Evolutionary conservation across 2,888 invertebrate species (phyloP).

Genomic region (Heliconius erato): DNA sequence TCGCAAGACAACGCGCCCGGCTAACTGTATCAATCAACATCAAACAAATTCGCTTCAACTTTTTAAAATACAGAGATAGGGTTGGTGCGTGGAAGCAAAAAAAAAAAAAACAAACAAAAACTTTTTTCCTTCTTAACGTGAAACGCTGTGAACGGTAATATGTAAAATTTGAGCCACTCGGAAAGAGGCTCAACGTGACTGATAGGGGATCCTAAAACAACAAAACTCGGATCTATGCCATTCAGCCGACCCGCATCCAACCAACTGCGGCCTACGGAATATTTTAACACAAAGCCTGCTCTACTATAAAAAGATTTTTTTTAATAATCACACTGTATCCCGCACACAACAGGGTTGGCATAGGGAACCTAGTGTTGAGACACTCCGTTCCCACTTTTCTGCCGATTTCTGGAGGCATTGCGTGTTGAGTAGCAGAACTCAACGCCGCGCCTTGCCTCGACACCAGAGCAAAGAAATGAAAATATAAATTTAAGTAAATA

Average conservation of each 20-base stretch:
- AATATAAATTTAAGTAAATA: too few relatives aligned
- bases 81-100: conserved; percentile 26
- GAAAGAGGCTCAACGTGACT: conserved; percentile 38
- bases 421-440: too few relatives aligned
- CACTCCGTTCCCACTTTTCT: too few relatives aligned
- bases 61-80: conserved; percentile 39
- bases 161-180: conserved; percentile 34
- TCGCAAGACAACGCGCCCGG: conserved; percentile 79
- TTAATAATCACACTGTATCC: too few relatives aligned
- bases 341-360: too few relatives aligned
- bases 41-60: conserved; percentile 69
- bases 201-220: conserved; percentile 53
- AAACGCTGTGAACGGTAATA: neutral
- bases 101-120: neutral
- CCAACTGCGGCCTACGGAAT: conserved; percentile 49
- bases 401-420: too few relatives aligned
- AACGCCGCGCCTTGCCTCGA: too few relatives aligned
- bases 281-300: conserved; percentile 44
- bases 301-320: conserved; percentile 40
- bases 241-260: conserved; percentile 53
- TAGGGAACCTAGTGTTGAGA: too few relatives aligned
- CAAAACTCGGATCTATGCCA: conserved; percentile 51
- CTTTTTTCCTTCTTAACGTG: neutral
- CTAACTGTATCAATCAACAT: conserved; percentile 86
- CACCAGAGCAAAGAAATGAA: too few relatives aligned